Conservation (phyloP, 2,888 invertebrate genomes). For the Salticus scenicus region DNA sequence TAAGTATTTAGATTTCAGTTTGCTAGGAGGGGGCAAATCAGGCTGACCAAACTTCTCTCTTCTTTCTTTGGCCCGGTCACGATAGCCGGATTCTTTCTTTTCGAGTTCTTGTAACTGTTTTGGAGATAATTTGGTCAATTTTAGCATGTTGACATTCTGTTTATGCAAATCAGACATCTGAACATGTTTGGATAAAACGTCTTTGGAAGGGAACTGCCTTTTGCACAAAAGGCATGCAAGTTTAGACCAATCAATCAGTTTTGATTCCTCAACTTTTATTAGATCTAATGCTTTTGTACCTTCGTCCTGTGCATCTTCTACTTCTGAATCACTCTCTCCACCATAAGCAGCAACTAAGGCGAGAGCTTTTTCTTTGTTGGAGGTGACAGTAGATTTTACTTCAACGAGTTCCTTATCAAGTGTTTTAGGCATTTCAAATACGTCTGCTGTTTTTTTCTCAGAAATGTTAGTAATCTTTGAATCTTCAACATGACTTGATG, state of each 20-base stretch:
- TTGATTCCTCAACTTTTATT: slow-evolving; percentile 72
- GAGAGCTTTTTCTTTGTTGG: slow-evolving; percentile 16
- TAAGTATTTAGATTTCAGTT: slow-evolving; percentile 82
- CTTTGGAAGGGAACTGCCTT: slow-evolving; percentile 91
- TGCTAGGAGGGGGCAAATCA: slow-evolving; percentile 83
- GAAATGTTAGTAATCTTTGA: neutral
- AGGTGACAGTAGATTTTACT: slow-evolving; percentile 4
- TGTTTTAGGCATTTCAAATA: slow-evolving; percentile 1
- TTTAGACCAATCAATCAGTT: slow-evolving; percentile 86
- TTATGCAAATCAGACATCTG: slow-evolving; percentile 96
- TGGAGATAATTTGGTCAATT: slow-evolving; percentile 71
- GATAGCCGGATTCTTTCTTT: slow-evolving; percentile 79
- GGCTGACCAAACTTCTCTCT: slow-evolving; percentile 94
- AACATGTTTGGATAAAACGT: slow-evolving; percentile 90
- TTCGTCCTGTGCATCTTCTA: slow-evolving; percentile 78
- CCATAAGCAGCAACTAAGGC: slow-evolving; percentile 85
- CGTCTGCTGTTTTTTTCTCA: slow-evolving; percentile 23
- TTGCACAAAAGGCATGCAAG: slow-evolving; percentile 96
- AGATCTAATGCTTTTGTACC: slow-evolving; percentile 75
- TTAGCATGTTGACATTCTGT: slow-evolving; percentile 82
- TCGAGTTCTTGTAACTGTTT: slow-evolving; percentile 71
- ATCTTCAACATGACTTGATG: neutral
- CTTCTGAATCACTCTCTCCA: slow-evolving; percentile 81
- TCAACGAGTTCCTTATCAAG: neutral
- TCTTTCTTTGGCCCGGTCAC: slow-evolving; percentile 97